phyloP scores from a whole-genome alignment of 2,888 invertebrate genomes.

The Drosophila birchii region DNA sequence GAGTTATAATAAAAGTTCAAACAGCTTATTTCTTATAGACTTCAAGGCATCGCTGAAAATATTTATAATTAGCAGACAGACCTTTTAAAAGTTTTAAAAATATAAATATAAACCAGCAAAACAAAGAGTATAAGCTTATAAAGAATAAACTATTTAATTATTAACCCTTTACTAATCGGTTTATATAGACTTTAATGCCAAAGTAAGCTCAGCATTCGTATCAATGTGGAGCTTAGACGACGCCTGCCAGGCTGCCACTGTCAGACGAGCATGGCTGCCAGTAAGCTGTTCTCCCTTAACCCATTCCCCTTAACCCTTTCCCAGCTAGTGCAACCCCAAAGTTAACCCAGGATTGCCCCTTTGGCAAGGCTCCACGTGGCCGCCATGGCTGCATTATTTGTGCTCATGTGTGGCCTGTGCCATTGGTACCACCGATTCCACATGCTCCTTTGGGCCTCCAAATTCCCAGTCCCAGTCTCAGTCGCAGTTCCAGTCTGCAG shows the following conservation, averaged over 20 bases:
- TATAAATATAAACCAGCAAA: not conserved
- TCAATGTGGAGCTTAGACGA: constrained; percentile 55
- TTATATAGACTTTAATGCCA: not conserved
- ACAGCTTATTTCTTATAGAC: not conserved
- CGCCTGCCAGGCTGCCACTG: constrained; percentile 68
- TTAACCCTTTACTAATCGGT: not conserved
- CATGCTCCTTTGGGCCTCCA: constrained; percentile 29
- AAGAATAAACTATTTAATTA: too few species aligned
- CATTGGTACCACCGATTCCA: constrained; percentile 18
- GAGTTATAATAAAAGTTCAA: not conserved
- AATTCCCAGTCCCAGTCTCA: constrained; percentile 8
- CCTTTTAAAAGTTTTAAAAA: not conserved
- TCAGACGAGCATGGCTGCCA: constrained; percentile 62
- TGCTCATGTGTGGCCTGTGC: constrained; percentile 66
- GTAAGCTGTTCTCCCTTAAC: constrained; percentile 6
- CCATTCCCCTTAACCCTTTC: constrained; percentile 5
- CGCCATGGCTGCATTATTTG: constrained; percentile 70
- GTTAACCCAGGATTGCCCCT: constrained; percentile 51
- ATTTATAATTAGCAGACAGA: not conserved
- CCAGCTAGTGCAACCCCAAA: constrained; percentile 9
- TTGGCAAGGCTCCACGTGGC: constrained; percentile 75
- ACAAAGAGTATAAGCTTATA: not conserved
- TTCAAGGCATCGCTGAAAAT: not conserved
- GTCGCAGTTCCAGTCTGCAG: not conserved
- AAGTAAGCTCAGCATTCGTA: constrained; percentile 18